Base-by-base conservation (phyloP, 2,888 invertebrate species). In the Saturnia japonica region DNA sequence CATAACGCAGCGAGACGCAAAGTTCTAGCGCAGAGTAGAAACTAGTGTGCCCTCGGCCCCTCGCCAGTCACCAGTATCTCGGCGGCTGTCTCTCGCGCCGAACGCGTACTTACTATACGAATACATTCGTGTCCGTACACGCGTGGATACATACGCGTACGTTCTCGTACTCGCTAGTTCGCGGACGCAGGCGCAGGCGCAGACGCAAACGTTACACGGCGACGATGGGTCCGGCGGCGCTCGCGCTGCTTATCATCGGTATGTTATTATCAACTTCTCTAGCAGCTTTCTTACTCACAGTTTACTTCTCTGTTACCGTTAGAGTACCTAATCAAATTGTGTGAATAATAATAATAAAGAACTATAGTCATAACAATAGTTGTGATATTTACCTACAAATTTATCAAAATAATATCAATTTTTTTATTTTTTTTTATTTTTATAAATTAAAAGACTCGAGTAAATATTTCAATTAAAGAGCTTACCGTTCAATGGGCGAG, bases 181-280 rank as follows among this genome's bases (percentile, higher is more conserved):
- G 34, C 34, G 34, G 34, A 34, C 34, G 34, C 34, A 34, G 43
- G 25, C 47, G 68, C 45, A 19, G 25, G 47, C 60, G 22, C 25
- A 34, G 43, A 28, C 47, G 68, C 45, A 19, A 19, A 34, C 60
- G 22, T 22, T 19, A 22, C 57, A 40, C 47, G 12, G 19, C 67
- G 54, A 19, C 78, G 79, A 74, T 69, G 54, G 67, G 82, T 74
- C 73, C 78, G 70, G 75, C 71, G 75, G 75, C 75, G 72, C 73
- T 78, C 67, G 74, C 75, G 79, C 81, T 85, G 75, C 75, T 85
- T 74, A 74, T 84, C 73, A 71, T 86, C 73, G 86, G 88, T 88
- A 75, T 85, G 87, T 84, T 40, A 9, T 42, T 40, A 22, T 54
- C 34, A 47, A 22, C 28, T 67, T 34, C 43, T 28, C 16, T 16